Evolutionary conservation across 2,888 invertebrate genomes (phyloP), one percentile per base, ranked within the genome.

Genomic region (Harpagoxenus sublaevis): DNA sequence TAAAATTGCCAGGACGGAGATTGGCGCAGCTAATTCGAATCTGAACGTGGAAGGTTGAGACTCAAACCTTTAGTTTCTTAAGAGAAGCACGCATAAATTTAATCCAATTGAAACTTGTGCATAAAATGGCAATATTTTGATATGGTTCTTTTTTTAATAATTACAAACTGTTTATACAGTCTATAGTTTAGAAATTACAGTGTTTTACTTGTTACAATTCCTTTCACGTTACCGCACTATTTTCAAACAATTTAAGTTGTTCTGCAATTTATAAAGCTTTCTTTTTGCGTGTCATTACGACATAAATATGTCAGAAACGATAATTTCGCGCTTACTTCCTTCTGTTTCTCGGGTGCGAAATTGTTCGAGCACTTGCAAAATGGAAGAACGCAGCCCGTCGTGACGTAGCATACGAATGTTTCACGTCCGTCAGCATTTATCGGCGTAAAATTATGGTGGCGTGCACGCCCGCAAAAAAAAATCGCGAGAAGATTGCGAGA

Each of bases 391-490:
- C 53, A n/a, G 42, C 28, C 65, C 55, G 55, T 12, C 12, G 53
- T 66, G 35, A 75, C 31, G n/a, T 45, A n/a, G 31, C 9, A 42
- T 53, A 39, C 55, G 28, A 42, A 68, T n/a, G 66, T 77, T 66
- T 68, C n/a, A 66, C 68, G 23, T 53, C 39, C 66, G 66, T 78
- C 68, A 68, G 68, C 78, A 68, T 78, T 78, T 31, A 78, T 78
- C 70, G 55, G 10, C 42, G 55, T 42, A 45, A 78, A 55, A 31
- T 78, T 78, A 68, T 35, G 31, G 15, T 42, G 12, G 42, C 60
- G 74, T 75, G 48, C 4, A 48, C 45, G 62, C 3, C 45, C 10
- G n/a, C 31, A 10, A 68, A 70, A 55, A 55, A 71, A 68, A 68
- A 66, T 55, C 55, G 31, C 31, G 6, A 45, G 10, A 42, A 45